Percentiles rank a stretch among this genome's conserved stretches.
phyloP scores from a whole-genome alignment of 2,888 invertebrate species.

The Lysandra bellargus region DNA sequence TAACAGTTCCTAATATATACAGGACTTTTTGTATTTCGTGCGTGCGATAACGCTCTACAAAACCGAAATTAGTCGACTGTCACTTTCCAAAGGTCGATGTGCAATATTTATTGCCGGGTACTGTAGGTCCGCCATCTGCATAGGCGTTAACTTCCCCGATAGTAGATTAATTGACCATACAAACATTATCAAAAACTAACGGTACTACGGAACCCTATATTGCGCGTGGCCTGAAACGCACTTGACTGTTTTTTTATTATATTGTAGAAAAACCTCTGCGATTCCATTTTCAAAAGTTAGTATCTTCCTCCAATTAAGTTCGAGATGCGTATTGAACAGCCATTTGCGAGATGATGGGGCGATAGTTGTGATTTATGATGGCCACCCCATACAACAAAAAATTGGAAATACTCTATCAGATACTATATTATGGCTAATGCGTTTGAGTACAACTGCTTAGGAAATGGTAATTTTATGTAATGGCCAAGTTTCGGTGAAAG shows the following conservation, averaged over 20 bases:
- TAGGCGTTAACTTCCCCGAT: too few species aligned
- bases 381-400: neutral
- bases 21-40: too few species aligned
- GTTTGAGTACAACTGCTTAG: conserved; percentile 7
- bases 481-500: neutral
- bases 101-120: too few species aligned
- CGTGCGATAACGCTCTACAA: too few species aligned
- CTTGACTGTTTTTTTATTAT: neutral
- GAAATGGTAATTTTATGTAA: conserved; percentile 4
- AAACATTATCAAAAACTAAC: too few species aligned
- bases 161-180: too few species aligned
- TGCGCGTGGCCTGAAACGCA: too few species aligned
- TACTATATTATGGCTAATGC: conserved; percentile 8
- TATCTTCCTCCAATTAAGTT: conserved; percentile 20
- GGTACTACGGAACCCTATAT: too few species aligned
- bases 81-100: too few species aligned
- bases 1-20: too few species aligned
- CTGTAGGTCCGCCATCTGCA: too few species aligned
- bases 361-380: conserved; percentile 22
- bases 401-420: conserved; percentile 25
- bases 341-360: conserved; percentile 28
- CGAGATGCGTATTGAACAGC: conserved; percentile 17
- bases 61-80: too few species aligned
- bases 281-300: neutral
- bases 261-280: neutral